These are phyloP conservation scores for Macrotus californicus DNA, from an alignment of 2,113 vertebrate species.

Conservation along the genomic window DNA sequence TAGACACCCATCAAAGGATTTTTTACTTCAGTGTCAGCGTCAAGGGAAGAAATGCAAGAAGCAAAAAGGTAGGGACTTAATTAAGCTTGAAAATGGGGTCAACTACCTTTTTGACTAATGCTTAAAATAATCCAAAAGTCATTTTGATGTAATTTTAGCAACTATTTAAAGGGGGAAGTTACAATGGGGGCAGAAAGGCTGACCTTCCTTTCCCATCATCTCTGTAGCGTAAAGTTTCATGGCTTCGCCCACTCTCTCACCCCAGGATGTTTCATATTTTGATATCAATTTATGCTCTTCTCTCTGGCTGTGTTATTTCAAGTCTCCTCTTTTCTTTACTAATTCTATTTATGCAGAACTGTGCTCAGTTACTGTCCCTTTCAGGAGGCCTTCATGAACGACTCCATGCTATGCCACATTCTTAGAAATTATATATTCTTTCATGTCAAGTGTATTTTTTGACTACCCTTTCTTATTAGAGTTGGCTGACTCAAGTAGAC, in stretches of 20 bases:
- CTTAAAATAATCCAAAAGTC: neutral
- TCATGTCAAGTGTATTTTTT: neutral
- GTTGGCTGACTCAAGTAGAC: neutral
- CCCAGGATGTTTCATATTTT: neutral
- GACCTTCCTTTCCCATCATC: neutral
- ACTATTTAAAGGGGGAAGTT: neutral
- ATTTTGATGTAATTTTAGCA: neutral
- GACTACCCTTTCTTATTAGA: neutral
- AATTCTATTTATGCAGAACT: neutral
- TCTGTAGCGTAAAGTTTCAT: neutral
- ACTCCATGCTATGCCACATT: neutral
- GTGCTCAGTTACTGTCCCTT: neutral
- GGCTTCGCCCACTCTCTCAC: neutral
- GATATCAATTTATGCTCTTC: neutral
- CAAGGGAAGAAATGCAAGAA: neutral
- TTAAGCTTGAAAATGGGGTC: neutral
- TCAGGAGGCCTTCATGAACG: neutral
- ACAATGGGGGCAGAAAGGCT: neutral
- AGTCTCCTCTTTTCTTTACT: neutral
- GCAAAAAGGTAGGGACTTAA: neutral
- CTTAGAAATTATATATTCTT: neutral
- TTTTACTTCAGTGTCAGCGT: slow-evolving; percentile 10
- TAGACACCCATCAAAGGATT: neutral
- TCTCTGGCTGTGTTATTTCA: neutral
- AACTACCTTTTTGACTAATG: neutral